Evolutionary conservation across 53 echinoderm and acorn worm genomes (phyloP).

Genomic region (Zoroaster sp.): DNA sequence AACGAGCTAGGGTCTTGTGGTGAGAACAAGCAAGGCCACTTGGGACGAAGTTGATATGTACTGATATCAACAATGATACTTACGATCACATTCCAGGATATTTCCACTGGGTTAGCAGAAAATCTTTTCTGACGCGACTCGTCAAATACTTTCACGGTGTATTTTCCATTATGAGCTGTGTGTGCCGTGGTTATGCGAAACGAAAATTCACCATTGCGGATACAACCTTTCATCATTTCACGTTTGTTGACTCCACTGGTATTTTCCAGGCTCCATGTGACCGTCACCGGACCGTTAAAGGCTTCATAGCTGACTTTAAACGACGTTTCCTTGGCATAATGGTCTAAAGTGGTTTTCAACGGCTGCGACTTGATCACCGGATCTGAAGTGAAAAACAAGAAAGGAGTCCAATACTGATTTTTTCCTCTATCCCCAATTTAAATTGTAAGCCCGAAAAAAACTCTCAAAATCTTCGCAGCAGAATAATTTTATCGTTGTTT

Average conservation of each 20-base stretch:
- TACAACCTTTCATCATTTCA: background rate
- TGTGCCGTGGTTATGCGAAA: background rate
- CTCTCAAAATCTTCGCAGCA: no score
- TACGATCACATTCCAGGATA: background rate
- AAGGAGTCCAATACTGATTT: no score
- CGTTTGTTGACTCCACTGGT: background rate
- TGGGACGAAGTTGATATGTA: background rate
- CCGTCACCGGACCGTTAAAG: background rate
- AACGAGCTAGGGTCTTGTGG: no score
- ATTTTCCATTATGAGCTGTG: background rate
- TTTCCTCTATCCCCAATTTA: no score
- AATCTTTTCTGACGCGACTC: background rate
- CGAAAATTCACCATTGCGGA: background rate
- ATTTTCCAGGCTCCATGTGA: background rate
- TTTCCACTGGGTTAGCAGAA: background rate
- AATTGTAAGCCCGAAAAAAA: no score
- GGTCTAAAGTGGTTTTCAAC: background rate
- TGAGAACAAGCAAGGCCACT: background rate
- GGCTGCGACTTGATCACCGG: background rate
- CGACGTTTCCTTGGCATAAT: no score
- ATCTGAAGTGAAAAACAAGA: background rate
- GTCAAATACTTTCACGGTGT: background rate
- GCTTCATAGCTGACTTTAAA: background rate
- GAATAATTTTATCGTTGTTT: no score
- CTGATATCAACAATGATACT: background rate